Conservation (phyloP, 2,797 vertebrate genomes). For the Sebastes itinus region DNA sequence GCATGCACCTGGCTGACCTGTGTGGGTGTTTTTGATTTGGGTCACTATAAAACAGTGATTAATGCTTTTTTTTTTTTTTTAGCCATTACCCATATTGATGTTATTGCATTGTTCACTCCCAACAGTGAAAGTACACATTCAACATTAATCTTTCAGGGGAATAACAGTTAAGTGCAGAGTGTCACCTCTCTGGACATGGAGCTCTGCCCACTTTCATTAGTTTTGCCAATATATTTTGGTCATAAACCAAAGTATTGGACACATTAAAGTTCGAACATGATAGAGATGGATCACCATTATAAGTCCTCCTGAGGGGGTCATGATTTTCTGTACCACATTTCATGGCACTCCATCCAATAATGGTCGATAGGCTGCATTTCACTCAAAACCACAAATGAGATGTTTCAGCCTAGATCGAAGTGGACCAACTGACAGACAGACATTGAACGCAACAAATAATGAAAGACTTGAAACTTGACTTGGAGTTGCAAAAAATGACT, state of each 20-base stretch:
- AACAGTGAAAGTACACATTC: neutral
- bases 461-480: no score
- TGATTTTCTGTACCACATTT: neutral
- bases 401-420: neutral
- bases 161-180: neutral
- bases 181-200: neutral
- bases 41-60: neutral
- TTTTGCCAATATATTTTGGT: neutral
- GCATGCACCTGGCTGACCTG: neutral
- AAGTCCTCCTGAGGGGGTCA: neutral
- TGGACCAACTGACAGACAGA: neutral
- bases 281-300: neutral
- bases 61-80: neutral
- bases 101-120: neutral
- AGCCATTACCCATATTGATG: neutral
- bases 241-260: neutral
- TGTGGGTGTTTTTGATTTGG: neutral
- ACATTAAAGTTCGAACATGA: neutral
- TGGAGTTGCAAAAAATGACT: rapidly evolving
- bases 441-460: neutral
- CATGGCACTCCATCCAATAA: no score
- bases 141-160: neutral
- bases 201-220: neutral
- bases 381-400: neutral
- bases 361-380: neutral